phyloP scores from a whole-genome alignment of 2,113 vertebrate species.

The Tyrannus savana region DNA sequence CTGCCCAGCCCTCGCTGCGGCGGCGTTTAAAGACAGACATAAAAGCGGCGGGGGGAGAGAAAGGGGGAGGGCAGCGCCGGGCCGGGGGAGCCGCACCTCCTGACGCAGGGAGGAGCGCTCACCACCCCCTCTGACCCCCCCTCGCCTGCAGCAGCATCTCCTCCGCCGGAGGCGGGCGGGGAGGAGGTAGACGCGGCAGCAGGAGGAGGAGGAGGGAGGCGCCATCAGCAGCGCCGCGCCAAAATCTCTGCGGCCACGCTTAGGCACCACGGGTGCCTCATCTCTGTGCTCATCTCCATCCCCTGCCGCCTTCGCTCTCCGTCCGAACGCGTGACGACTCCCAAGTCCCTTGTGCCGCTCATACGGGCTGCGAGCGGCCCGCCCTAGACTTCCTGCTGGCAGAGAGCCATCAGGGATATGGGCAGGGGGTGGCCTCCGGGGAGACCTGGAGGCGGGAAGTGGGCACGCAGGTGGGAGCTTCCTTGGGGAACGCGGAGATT shows the following conservation, averaged over 20 bases:
- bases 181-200: background rate
- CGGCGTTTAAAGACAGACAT: conserved; percentile 49
- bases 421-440: background rate
- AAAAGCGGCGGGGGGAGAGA: background rate
- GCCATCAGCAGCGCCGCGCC: fast-evolving
- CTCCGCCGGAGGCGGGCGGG: background rate
- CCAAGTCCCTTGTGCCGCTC: background rate
- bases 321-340: fast-evolving
- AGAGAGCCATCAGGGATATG: background rate
- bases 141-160: background rate
- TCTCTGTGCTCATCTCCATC: background rate
- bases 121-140: background rate
- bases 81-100: conserved; percentile 42
- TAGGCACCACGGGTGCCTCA: too few species aligned
- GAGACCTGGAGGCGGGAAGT: background rate
- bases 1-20: conserved; percentile 48
- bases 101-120: conserved; percentile 65
- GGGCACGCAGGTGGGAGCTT: background rate
- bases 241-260: background rate
- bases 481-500: background rate
- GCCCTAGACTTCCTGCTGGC: background rate
- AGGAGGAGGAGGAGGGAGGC: too few species aligned
- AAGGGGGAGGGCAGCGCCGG: background rate
- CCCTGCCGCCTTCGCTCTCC: background rate
- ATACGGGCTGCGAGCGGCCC: background rate